Conservation (phyloP, 2,113 vertebrate genomes). For the Rattus rattus region DNA sequence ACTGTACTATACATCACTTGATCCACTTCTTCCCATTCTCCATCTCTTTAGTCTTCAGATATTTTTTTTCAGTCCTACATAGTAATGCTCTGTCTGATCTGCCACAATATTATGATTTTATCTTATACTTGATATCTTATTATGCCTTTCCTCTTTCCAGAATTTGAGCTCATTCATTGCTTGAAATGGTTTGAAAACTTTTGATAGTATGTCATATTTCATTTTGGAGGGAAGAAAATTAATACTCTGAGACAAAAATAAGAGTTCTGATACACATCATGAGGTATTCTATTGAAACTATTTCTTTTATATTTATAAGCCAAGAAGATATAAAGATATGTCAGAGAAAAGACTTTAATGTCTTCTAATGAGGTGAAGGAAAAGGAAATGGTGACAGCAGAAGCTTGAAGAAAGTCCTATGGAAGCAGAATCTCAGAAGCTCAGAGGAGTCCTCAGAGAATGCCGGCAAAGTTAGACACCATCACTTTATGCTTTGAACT, state of each 20-base stretch:
- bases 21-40: background rate
- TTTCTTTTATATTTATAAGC: background rate
- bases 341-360: background rate
- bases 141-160: conserved; percentile 11
- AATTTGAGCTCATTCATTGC: background rate
- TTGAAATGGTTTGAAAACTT: conserved; percentile 7
- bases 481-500: background rate
- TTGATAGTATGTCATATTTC: background rate
- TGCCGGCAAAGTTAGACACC: background rate
- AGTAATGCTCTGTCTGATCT: background rate
- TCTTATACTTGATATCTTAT: background rate
- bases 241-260: background rate
- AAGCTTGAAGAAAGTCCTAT: background rate
- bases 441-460: background rate
- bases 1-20: no score
- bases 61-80: background rate
- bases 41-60: background rate
- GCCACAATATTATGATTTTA: background rate
- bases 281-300: background rate
- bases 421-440: background rate
- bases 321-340: background rate
- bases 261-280: background rate
- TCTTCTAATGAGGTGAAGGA: background rate
- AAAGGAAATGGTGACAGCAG: background rate
- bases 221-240: background rate